phyloP scores from a whole-genome alignment of 1,140 invertebrate genomes.

The Drosophila sproati region DNA sequence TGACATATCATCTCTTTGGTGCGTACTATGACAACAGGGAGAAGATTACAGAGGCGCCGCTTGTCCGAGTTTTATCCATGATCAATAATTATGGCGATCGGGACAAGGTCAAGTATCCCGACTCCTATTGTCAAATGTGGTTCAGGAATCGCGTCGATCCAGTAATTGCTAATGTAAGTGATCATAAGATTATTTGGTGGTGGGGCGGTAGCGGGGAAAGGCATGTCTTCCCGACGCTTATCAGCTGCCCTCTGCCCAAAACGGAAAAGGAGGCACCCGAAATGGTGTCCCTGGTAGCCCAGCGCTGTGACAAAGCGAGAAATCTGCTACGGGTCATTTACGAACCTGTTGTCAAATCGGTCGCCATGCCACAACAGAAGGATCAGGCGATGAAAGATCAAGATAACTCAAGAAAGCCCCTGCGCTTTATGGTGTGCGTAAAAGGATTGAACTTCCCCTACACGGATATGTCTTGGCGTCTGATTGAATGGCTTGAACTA shows the following conservation, averaged over 20 bases:
- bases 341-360: constrained; percentile 5
- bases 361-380: constrained; percentile 85
- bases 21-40: constrained; percentile 92
- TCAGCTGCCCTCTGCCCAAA: constrained; percentile 89
- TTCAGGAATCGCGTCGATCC: constrained; percentile 90
- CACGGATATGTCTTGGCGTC: constrained; percentile 92
- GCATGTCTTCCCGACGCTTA: constrained; percentile 80
- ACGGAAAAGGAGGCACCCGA: too few species aligned
- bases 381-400: neutral
- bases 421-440: constrained; percentile 95
- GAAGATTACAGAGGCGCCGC: constrained; percentile 87
- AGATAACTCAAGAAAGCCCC: constrained; percentile 66
- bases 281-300: too few species aligned
- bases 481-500: constrained; percentile 97
- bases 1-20: constrained; percentile 51
- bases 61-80: too few species aligned
- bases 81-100: constrained; percentile 89
- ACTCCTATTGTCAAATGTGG: constrained; percentile 91
- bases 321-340: too few species aligned
- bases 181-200: constrained; percentile 95
- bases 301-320: too few species aligned
- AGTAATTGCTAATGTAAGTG: constrained; percentile 88
- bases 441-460: constrained; percentile 95
- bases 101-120: constrained; percentile 88
- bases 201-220: constrained; percentile 89